phyloP scores from a whole-genome alignment of 1,140 invertebrate genomes.

The Cherax quadricarinatus region DNA sequence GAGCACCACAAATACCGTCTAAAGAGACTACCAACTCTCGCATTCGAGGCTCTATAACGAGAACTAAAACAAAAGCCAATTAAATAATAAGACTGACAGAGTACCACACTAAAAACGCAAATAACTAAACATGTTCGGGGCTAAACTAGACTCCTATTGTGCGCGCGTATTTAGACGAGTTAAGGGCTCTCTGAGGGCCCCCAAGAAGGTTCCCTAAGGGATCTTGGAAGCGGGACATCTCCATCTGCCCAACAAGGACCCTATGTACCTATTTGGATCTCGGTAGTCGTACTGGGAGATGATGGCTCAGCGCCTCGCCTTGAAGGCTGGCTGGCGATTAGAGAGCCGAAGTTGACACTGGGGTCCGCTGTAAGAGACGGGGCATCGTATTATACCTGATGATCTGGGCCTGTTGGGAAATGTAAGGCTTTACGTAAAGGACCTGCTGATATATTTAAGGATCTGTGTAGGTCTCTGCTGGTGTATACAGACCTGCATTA shows the following conservation, averaged over 20 bases:
- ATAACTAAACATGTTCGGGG: constrained; percentile 17
- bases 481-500: neutral
- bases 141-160: constrained; percentile 53
- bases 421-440: neutral
- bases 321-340: constrained; percentile 66
- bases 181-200: constrained; percentile 17
- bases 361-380: constrained; percentile 64
- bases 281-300: constrained; percentile 61
- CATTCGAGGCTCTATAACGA: neutral
- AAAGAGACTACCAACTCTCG: constrained; percentile 6
- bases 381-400: constrained; percentile 40
- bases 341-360: constrained; percentile 63
- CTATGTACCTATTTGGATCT: constrained; percentile 65
- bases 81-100: constrained; percentile 22
- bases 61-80: neutral
- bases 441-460: neutral
- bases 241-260: constrained; percentile 28
- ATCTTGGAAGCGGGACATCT: constrained; percentile 46
- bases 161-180: constrained; percentile 42
- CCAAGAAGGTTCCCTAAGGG: constrained; percentile 16
- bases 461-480: constrained; percentile 8
- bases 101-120: constrained; percentile 27
- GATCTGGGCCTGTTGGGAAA: neutral
- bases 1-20: constrained; percentile 1
- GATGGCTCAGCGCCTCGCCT: constrained; percentile 64